Evolutionary conservation across 2,797 vertebrate species (phyloP).

Genomic region (Tolypeutes matacus): DNA sequence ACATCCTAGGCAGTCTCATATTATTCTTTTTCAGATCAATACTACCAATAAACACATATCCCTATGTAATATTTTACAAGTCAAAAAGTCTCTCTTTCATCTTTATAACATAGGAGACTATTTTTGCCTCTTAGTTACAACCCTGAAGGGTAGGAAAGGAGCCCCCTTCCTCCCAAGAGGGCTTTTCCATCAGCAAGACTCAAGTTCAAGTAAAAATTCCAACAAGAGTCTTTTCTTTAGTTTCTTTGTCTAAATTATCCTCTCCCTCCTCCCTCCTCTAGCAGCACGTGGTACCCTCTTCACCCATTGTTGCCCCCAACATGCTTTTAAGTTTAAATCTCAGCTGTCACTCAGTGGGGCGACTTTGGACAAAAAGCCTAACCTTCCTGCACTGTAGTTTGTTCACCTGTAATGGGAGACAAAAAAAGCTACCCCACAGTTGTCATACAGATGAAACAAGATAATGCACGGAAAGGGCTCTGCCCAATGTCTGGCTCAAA

Average conservation of each 20-base stretch:
- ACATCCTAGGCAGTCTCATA: background rate
- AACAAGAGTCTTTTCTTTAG: background rate
- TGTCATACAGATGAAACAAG: fast-evolving
- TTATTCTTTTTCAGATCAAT: background rate
- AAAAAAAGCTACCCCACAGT: background rate
- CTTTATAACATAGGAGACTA: background rate
- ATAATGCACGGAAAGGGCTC: background rate
- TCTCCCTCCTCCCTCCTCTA: background rate
- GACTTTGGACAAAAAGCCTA: background rate
- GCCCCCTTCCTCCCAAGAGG: background rate
- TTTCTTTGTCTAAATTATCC: background rate
- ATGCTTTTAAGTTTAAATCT: background rate
- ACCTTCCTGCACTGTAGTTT: background rate
- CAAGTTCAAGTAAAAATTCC: background rate
- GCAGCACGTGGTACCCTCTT: fast-evolving
- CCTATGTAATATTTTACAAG: background rate
- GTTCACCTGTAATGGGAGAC: background rate
- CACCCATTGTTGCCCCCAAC: fast-evolving
- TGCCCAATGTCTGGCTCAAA: background rate
- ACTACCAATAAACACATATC: background rate
- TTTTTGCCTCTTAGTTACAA: background rate
- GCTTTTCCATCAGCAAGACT: background rate
- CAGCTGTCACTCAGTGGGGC: fast-evolving
- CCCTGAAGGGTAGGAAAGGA: background rate
- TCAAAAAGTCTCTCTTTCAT: background rate